A percentile compares a stretch with the other conserved stretches of the same genome.
Conservation (phyloP, 35 echinoderm and acorn worm genomes). For the Hemicentrotus pulcherrimus region DNA sequence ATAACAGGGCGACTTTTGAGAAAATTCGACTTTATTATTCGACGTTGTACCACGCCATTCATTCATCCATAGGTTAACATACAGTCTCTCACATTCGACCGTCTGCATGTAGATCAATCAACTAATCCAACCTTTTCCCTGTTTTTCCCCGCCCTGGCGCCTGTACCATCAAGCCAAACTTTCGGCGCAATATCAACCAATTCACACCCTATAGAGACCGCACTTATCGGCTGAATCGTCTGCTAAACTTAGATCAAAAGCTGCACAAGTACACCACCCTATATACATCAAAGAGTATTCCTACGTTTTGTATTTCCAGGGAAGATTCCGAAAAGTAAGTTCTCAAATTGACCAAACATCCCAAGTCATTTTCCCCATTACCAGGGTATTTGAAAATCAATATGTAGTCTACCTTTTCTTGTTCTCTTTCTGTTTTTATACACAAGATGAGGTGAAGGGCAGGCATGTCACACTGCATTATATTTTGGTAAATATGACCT, state of each 20-base stretch:
- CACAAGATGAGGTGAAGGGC: background rate
- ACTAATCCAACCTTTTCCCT: background rate
- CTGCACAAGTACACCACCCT: background rate
- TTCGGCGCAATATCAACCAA: background rate
- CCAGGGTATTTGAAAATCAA: conserved; percentile 5
- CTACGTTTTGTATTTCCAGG: background rate
- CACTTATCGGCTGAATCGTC: background rate
- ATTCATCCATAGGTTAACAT: too few species aligned
- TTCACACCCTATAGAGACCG: background rate
- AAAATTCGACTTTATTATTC: too few species aligned
- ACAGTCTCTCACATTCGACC: background rate
- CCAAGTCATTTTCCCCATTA: background rate
- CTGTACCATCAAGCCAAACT: background rate
- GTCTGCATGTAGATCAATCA: background rate
- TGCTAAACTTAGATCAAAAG: background rate
- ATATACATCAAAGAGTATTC: background rate
- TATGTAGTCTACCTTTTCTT: background rate
- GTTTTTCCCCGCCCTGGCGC: background rate
- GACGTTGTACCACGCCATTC: too few species aligned
- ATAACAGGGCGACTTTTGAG: too few species aligned
- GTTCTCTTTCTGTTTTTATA: background rate
- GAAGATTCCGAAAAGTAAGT: background rate
- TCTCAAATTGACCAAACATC: background rate
- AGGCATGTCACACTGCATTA: conserved; percentile 26
- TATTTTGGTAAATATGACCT: conserved; percentile 39